phyloP scores from a whole-genome alignment of 2,888 invertebrate species.

The Podabrus alpinus region DNA sequence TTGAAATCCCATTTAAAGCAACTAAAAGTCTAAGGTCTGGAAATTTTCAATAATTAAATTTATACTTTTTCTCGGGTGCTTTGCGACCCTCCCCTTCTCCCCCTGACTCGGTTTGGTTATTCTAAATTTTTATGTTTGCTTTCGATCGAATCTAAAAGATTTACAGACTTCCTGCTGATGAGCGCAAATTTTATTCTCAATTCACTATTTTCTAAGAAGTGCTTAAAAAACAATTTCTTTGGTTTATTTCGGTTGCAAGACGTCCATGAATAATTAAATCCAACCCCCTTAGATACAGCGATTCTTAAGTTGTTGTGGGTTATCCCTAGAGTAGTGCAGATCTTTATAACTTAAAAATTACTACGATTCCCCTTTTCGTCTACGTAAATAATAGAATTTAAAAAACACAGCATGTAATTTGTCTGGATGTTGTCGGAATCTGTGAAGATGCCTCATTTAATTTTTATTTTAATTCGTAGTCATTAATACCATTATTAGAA shows the following conservation, averaged over 20 bases:
- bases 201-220: not conserved
- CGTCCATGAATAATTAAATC: not conserved
- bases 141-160: not conserved
- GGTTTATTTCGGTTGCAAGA: not conserved
- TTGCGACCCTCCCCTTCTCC: not conserved
- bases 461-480: too few species aligned
- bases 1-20: not conserved
- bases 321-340: not conserved
- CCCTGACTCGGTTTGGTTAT: too few species aligned
- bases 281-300: not conserved
- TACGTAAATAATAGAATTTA: not conserved
- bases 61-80: too few species aligned
- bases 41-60: not conserved
- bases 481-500: too few species aligned
- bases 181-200: not conserved
- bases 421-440: too few species aligned
- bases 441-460: too few species aligned
- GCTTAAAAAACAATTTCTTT: not conserved
- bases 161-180: not conserved
- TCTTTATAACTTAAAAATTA: not conserved
- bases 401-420: too few species aligned
- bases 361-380: not conserved
- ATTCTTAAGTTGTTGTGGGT: not conserved
- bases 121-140: too few species aligned
- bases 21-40: not conserved